phyloP scores from a whole-genome alignment of 2,797 vertebrate genomes.

The Sardinella longiceps region DNA sequence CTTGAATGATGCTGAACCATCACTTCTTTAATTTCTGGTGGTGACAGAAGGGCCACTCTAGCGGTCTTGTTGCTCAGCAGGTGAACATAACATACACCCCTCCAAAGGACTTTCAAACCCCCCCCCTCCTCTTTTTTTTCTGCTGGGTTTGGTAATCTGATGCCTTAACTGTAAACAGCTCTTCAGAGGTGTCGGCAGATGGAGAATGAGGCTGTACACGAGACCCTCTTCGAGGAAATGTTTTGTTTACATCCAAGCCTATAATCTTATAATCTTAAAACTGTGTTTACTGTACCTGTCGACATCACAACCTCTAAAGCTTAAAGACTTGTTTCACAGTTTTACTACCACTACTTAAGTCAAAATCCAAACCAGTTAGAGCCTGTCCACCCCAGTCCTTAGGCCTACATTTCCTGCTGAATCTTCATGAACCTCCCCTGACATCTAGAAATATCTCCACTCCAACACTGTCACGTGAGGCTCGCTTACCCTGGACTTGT shows the following conservation, averaged over 20 bases:
- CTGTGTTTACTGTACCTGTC: background rate
- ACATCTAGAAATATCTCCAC: background rate
- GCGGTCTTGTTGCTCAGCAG: background rate
- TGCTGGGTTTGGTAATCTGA: background rate
- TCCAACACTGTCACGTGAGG: background rate
- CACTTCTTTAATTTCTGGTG: too few relatives aligned
- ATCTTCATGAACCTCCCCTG: background rate
- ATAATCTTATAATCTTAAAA: background rate
- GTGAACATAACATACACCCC: background rate
- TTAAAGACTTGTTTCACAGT: background rate
- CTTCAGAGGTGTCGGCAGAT: too few relatives aligned
- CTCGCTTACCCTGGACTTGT: background rate
- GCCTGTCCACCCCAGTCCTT: too few relatives aligned
- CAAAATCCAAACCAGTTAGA: background rate
- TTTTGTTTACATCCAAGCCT: background rate
- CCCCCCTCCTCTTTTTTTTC: background rate
- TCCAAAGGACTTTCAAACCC: background rate
- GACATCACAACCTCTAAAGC: background rate
- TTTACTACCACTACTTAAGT: background rate
- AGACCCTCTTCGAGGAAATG: background rate
- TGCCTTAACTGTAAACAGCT: background rate
- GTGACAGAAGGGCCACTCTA: background rate
- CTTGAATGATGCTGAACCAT: too few relatives aligned
- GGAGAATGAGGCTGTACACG: background rate
- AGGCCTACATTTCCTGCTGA: background rate